A percentile compares a stretch with the other conserved stretches of the same genome.
These are phyloP conservation scores for Seriola aureovittata DNA, from an alignment of 2,113 vertebrate genomes.

Conservation along the genomic window DNA sequence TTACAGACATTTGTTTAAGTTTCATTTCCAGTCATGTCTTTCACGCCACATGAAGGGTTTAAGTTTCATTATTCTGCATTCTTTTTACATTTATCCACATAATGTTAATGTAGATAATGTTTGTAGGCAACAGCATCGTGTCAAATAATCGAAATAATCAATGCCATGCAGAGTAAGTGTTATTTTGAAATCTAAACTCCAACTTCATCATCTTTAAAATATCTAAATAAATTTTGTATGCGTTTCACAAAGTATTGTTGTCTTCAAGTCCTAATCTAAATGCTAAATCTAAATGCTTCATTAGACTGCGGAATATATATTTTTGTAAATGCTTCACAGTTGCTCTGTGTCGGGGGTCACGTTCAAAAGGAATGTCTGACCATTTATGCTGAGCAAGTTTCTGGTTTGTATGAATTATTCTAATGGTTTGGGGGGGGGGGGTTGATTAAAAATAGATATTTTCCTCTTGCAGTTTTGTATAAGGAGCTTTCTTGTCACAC, in stretches of 20 bases:
- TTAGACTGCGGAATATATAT: no score
- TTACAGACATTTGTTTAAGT: background rate
- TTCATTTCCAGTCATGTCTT: background rate
- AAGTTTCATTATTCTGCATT: background rate
- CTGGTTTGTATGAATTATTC: background rate
- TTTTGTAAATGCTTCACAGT: background rate
- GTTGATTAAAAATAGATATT: background rate
- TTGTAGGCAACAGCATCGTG: background rate
- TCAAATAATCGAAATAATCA: slow-evolving; percentile 18
- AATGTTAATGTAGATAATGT: background rate
- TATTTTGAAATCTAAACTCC: background rate
- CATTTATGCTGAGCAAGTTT: background rate
- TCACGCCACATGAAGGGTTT: background rate
- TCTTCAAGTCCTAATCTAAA: background rate
- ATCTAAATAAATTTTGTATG: background rate
- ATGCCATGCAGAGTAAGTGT: background rate
- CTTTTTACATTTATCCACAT: background rate
- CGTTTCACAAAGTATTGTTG: background rate
- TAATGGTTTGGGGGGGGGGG: no score
- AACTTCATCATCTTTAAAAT: background rate
- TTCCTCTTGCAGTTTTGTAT: background rate
- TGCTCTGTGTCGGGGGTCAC: background rate
- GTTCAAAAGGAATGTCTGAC: background rate
- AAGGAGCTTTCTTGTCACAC: background rate
- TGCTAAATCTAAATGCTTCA: background rate